A percentile compares a stretch with the other conserved stretches of the same genome.
Conservation (phyloP, 2,113 vertebrate species). For the Prunella himalayana region DNA sequence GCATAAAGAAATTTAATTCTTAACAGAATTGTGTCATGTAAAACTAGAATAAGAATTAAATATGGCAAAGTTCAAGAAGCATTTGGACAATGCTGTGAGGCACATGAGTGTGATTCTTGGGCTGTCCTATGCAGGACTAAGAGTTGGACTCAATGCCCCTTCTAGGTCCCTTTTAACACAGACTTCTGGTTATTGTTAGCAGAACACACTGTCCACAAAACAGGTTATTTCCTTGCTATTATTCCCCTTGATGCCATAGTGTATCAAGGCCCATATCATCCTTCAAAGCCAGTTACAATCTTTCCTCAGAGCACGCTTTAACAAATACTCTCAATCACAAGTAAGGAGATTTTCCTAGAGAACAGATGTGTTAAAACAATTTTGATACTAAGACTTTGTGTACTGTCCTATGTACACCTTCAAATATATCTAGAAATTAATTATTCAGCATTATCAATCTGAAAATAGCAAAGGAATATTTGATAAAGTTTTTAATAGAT, state of each 20-base stretch:
- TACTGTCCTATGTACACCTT: not conserved
- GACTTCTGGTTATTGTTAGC: not conserved
- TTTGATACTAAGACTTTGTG: not conserved
- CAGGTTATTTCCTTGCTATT: not conserved
- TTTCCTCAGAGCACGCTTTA: not conserved
- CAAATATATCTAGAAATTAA: not conserved
- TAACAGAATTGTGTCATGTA: too few species aligned
- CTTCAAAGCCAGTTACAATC: not conserved
- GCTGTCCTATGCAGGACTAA: not conserved
- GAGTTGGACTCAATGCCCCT: rapidly evolving
- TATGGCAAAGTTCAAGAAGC: not conserved
- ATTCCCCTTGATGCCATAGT: not conserved
- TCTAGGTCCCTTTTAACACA: not conserved
- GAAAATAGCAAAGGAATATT: not conserved
- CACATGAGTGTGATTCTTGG: not conserved
- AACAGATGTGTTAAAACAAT: not conserved
- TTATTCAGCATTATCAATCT: not conserved
- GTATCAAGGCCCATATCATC: not conserved
- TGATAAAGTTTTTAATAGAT: not conserved
- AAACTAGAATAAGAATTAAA: not conserved
- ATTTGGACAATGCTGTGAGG: not conserved
- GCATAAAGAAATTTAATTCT: not conserved
- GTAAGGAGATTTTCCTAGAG: not conserved
- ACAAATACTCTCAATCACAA: not conserved
- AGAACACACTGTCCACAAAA: not conserved